Evolutionary conservation across 2,797 vertebrate species (phyloP).

Genomic region (Eremophila alpestris): DNA sequence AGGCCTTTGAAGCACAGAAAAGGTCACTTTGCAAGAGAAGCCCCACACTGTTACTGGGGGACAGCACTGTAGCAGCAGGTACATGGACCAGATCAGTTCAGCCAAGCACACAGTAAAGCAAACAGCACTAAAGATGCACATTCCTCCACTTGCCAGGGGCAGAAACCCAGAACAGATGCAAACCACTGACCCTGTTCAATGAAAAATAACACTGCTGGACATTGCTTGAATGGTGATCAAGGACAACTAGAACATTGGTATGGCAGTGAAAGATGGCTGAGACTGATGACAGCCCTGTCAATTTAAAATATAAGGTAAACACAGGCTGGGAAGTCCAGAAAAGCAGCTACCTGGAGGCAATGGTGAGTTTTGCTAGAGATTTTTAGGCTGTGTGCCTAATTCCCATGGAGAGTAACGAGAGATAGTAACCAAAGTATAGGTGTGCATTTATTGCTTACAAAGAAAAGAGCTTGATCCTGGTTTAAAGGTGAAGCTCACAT

Average conservation of each 20-base stretch:
- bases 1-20: background rate
- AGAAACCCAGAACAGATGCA: background rate
- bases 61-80: background rate
- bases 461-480: background rate
- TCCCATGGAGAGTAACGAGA: background rate
- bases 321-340: background rate
- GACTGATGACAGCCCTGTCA: background rate
- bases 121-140: background rate
- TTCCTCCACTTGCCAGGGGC: background rate
- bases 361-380: background rate
- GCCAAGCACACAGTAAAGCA: rapidly evolving
- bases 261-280: background rate
- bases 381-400: background rate
- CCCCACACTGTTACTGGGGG: background rate
- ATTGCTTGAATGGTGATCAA: background rate
- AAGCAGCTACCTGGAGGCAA: background rate
- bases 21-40: background rate
- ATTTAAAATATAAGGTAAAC: background rate
- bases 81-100: background rate
- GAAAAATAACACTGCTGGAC: background rate
- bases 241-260: background rate
- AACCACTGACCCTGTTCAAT: background rate
- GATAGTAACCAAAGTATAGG: background rate
- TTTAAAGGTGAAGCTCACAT: constrained; percentile 5
- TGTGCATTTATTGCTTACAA: background rate